Base-by-base conservation (phyloP, 2,797 vertebrate genomes). In the Enteromius radiatus region DNA sequence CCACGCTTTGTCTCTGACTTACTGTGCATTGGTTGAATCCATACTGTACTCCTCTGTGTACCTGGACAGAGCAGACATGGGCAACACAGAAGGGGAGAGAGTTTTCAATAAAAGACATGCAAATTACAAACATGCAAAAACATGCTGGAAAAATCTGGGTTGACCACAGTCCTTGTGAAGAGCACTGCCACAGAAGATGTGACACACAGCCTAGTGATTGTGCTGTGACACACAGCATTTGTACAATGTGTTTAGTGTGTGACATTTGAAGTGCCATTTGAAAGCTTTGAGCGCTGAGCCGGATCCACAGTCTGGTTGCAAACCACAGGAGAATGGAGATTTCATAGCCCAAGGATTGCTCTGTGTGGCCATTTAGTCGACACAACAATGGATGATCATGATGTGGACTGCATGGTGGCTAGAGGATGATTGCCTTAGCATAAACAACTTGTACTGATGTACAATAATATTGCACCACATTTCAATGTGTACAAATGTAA, bases 31-130 rank as follows among this genome's bases (percentile, higher is more conserved):
- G 88, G 94, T 95, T 77, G 94, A 95, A 90, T 95, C 94, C 94
- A 95, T 95, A 93, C 94, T 95, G 94, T 95, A 95, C 88, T 95
- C 94, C 91, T 95, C 94, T 89, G 93, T 93, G 91, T 94, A 95
- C 94, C 94, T 95, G 91, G 81, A 92, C 28, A 88, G 87, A 89
- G 89, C 89, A 93, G 89, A 93, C 89, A 90, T 79, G 90, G 86
- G 92, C 86, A 93, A 93, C 67, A 92, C 80, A 88, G 92, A 45
- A 91, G 80, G 92, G 87, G 86, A 76, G 45, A 81, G 38, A 76
- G 17, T 64, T 74, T 80, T 83, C 47, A 79, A 74, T 63, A 26
- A n/a, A 12, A 33, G 54, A 74, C 73, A 86, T 84, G 84, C 49
- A 84, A 67, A 83, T 49, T 41, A 80, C 1, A 54, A 61, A 64